Evolutionary conservation across 2,888 invertebrate species (phyloP), one percentile per base, ranked within the genome.

Genomic region (Syritta pipiens): DNA sequence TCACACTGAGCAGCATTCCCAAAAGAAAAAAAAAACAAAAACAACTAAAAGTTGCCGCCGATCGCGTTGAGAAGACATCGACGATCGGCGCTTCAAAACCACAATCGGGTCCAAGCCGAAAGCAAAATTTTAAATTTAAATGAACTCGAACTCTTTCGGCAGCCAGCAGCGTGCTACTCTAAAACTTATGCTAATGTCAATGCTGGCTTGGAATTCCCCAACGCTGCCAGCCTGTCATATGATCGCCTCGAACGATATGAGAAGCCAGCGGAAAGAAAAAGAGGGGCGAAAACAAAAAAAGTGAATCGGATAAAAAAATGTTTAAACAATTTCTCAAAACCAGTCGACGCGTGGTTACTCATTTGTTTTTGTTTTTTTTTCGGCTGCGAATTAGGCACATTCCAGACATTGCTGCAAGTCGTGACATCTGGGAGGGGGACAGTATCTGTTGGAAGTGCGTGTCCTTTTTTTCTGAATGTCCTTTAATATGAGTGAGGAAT

Each of bases 271-370:
- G 17, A 60, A 55, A 67, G 30, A 20, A 20, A 28, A 17, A 26
- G 7, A 24, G 48, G 37, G 19, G n/a, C 12, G 30, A 32, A 55
- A 32, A 44, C 30, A 6, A n/a, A 30, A 49, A 3, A 19, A 24
- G 22, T 4, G 40, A 59, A 2, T 19, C 46, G 20, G 10, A 65
- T 35, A 20, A 57, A 28, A 14, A 48, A 60, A 42, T 60, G 55
- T 62, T 79, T 60, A 67, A 74, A 42, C 60, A 74, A 55, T 67
- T 68, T 67, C 62, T 68, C 35, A 74, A 79, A 72, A 79, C 74
- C 74, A 60, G 72, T 77, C 48, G 79, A 62, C 79, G 79, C 79
- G 74, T 79, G 77, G 77, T 79, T 79, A 74, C 67, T 74, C 74
- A 74, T 74, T 79, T 79, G 79, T 79, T 79, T 74, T 77, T 49